Base-by-base conservation (phyloP, 2,113 vertebrate genomes). In the Brachypodius melanocephalos region DNA sequence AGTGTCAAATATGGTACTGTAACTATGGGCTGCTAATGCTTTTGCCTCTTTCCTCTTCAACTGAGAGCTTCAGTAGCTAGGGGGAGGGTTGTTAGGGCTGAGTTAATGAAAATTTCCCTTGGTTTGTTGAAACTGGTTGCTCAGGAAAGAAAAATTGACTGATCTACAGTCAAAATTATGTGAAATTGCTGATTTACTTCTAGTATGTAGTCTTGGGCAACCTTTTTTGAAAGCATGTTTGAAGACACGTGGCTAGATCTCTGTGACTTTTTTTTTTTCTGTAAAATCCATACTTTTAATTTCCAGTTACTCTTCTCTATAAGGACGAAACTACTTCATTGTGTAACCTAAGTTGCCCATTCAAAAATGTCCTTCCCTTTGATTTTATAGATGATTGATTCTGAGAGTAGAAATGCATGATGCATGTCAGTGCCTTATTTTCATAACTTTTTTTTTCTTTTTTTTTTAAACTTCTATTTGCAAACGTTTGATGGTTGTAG, bases 131-230 rank as follows among this genome's bases (percentile, higher is more conserved):
- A 71, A 25, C 28, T 29, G 3, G 54, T 14, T 25, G 3, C 34
- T 77, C 0, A 0, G 32, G 29, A 6, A 12, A 26, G 62, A 42
- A n/a, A 57, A 55, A 32, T 29, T 1, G 3, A 19, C 36, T 68
- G 59, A 38, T 38, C 9, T 74, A 1, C 25, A 24, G 29, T 71
- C 46, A 91, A 58, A 86, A 26, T 45, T 73, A 2, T 4, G 8
- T 42, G 46, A 89, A 61, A 43, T 31, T 94, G 4, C 58, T 52
- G 32, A 31, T 83, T 57, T 68, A 68, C 28, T 79, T 82, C 17
- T 45, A 17, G 5, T 61, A 32, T 24, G 31, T 43, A 58, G 22
- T 55, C 42, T 76, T 22, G 86, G 61, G 48, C 43, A 77, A 5
- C 12, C 25, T 69, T n/a, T 79, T 84, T 32, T 68, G 26, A 55